phyloP scores from a whole-genome alignment of 2,797 vertebrate species.

The Enteromius anoplus region DNA sequence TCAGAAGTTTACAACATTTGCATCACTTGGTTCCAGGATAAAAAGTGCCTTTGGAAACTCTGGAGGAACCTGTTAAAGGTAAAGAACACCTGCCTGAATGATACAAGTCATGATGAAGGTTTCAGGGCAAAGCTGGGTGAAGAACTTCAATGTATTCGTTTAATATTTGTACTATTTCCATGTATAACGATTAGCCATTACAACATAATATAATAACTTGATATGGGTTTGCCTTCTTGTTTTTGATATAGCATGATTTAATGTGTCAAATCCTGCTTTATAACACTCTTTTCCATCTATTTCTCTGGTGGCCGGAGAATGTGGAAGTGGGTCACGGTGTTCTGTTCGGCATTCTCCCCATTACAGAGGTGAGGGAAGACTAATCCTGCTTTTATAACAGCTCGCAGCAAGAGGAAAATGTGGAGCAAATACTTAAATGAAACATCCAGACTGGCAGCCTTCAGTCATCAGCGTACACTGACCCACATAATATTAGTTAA shows the following conservation, averaged over 20 bases:
- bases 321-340: conserved; percentile 53
- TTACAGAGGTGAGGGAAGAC: conserved; percentile 53
- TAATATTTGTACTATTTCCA: background rate
- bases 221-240: background rate
- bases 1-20: background rate
- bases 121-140: background rate
- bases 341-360: conserved; percentile 24
- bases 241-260: background rate
- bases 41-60: background rate
- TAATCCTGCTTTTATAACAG: conserved; percentile 60
- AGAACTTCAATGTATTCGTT: background rate
- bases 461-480: conserved; percentile 16
- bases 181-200: background rate
- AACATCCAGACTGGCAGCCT: conserved; percentile 8
- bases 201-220: background rate
- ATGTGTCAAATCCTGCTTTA: background rate
- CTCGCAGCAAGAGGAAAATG: conserved; percentile 31
- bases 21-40: background rate
- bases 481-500: conserved; percentile 20
- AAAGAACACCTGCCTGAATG: background rate
- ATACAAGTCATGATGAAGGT: background rate
- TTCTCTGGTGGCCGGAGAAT: conserved; percentile 11
- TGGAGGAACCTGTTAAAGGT: background rate
- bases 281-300: background rate
- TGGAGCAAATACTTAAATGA: conserved; percentile 44